Evolutionary conservation across 2,888 invertebrate genomes (phyloP), one percentile per base, ranked within the genome.

Genomic region (Tigriopus californicus): DNA sequence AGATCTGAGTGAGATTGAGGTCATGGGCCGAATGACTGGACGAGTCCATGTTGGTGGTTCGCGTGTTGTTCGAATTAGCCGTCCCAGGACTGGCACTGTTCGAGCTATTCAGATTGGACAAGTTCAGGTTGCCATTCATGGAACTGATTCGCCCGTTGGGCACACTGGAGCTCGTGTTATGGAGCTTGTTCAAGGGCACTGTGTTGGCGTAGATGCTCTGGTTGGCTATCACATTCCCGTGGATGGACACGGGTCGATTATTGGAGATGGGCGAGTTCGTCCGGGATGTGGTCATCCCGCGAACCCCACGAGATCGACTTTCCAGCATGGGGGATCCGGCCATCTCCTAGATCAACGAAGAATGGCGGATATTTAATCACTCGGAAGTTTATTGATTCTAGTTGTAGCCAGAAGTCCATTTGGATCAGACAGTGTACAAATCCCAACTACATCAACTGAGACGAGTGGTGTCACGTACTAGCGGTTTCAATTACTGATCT

Each of bases 21-120:
- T 57, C 57, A 46, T 57, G 61, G 60, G 62, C 63, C 10, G 62
- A 62, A 56, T 64, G 63, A 60, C 64, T 57, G 42, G 64, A 64
- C 42, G 64, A 64, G 61, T 64, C 64, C 24, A 64, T 61, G 12
- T 60, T 61, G 40, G 63, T 64, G 52, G 64, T 64, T 22, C 63
- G 61, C 12, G 64, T 64, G 10, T 46, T 18, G 44, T 46, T 57
- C 8, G 53, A 18, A 8, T 42, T 57, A 18, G 57, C 42, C 11
- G 46, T 20, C 15, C 46, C 24, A 15, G 15, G 15, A 18, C 25
- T 46, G 13, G 57, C 42, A 24, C 40, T 40, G 24, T 57, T 57
- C 2, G 57, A 57, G 13, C 22, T 44, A 25, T 57, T 57, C 18
- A 46, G 20, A 13, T 41, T 46, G 12, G 20, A 22, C 13, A 22